Conservation (phyloP, 64 coral and sea anemone genomes). For the Montipora cactus region DNA sequence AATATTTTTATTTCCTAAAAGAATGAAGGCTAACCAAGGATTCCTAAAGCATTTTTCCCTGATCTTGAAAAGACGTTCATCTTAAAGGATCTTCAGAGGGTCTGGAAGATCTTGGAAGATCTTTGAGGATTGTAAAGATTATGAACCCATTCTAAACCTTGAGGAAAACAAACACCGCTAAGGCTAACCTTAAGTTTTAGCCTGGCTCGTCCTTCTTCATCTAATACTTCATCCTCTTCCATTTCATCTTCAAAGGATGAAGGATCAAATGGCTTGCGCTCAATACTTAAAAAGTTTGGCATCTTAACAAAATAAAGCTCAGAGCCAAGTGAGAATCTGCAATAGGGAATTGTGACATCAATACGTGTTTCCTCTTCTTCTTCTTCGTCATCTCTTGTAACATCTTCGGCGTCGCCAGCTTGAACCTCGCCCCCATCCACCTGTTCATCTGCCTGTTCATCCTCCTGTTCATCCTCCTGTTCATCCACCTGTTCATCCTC, state of each 20-base stretch:
- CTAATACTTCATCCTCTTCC: slow-evolving; percentile 98
- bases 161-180: too few species aligned
- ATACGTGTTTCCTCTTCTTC: slow-evolving; percentile 93
- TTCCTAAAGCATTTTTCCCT: too few species aligned
- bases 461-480: slow-evolving; percentile 23
- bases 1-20: neutral
- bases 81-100: too few species aligned
- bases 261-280: slow-evolving; percentile 94
- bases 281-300: slow-evolving; percentile 98
- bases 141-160: neutral
- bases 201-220: slow-evolving; percentile 98
- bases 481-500: slow-evolving; percentile 59
- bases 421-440: slow-evolving; percentile 26
- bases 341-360: slow-evolving; percentile 97
- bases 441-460: slow-evolving; percentile 47
- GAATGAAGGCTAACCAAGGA: neutral
- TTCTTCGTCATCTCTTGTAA: slow-evolving; percentile 74
- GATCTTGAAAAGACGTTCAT: too few species aligned
- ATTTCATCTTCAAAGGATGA: slow-evolving; percentile 95
- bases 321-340: slow-evolving; percentile 87
- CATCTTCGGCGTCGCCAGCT: slow-evolving; percentile 15
- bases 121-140: too few species aligned
- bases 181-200: slow-evolving; percentile 85
- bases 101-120: too few species aligned
- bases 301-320: slow-evolving; percentile 95